Percentiles rank a stretch among this genome's conserved stretches.
Conservation (phyloP, 2,888 invertebrate genomes). For the Sepioteuthis lessoniana region DNA sequence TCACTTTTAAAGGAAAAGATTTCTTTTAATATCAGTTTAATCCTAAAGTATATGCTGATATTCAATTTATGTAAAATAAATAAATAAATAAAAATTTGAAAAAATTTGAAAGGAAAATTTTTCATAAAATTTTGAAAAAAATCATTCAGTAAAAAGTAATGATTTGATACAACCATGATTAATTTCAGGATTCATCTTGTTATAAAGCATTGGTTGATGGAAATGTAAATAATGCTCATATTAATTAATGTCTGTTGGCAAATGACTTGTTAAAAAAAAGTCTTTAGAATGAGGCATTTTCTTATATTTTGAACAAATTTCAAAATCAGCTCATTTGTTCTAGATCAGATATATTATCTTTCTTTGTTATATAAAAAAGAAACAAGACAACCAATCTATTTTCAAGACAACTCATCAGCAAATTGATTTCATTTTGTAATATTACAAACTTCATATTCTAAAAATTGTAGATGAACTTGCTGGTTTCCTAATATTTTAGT, state of each 20-base stretch:
- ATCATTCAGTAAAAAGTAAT: not conserved
- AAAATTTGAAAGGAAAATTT: not conserved
- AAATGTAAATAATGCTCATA: not conserved
- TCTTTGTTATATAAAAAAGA: not conserved
- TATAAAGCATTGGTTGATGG: not conserved
- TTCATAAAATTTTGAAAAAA: not conserved
- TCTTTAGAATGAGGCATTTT: not conserved
- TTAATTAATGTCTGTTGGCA: not conserved
- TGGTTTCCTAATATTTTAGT: not conserved
- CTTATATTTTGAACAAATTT: not conserved
- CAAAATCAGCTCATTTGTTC: not conserved
- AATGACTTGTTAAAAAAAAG: not conserved
- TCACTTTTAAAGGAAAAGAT: not conserved
- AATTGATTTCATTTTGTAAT: constrained; percentile 18
- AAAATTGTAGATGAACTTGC: not conserved
- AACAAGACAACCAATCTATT: not conserved
- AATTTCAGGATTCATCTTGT: not conserved
- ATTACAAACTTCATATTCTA: not conserved
- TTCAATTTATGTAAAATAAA: not conserved
- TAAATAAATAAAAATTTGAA: too few species aligned
- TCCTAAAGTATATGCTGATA: too few species aligned
- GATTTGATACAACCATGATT: not conserved
- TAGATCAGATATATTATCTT: not conserved
- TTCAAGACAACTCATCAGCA: not conserved
- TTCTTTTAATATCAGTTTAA: not conserved